These are phyloP conservation scores for Grallaria varia DNA, from an alignment of 2,113 vertebrate species.

Conservation along the genomic window DNA sequence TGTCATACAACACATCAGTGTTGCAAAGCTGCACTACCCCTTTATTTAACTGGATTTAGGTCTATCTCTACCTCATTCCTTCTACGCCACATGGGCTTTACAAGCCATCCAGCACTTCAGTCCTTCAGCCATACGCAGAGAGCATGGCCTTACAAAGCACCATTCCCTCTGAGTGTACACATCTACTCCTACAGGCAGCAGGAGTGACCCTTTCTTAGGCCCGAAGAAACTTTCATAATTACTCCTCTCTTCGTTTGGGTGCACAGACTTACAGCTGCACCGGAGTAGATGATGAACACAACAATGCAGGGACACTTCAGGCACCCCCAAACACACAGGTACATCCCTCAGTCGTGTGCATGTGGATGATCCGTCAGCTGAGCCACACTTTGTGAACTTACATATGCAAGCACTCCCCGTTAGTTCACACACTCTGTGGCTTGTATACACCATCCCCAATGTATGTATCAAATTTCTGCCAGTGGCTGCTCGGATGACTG, in stretches of 20 bases:
- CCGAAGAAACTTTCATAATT: neutral
- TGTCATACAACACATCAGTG: fast-evolving
- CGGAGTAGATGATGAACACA: neutral
- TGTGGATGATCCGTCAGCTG: neutral
- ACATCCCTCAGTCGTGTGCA: fast-evolving
- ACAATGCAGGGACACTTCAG: neutral
- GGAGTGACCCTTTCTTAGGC: neutral
- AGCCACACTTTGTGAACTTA: neutral
- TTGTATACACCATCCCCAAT: neutral
- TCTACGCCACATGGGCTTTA: neutral
- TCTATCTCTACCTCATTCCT: neutral
- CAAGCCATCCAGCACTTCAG: neutral
- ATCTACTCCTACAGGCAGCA: neutral
- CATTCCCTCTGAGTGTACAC: neutral
- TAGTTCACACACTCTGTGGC: neutral
- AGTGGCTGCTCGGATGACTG: neutral
- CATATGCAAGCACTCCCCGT: neutral
- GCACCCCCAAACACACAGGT: neutral
- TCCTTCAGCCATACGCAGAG: neutral
- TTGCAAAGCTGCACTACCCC: neutral
- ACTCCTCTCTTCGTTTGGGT: neutral
- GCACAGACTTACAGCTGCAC: neutral
- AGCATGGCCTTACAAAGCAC: neutral
- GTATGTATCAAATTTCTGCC: neutral
- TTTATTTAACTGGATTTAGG: neutral